These are phyloP conservation scores for Denticeps clupeoides DNA, from an alignment of 2,797 vertebrate genomes.

Conservation along the genomic window DNA sequence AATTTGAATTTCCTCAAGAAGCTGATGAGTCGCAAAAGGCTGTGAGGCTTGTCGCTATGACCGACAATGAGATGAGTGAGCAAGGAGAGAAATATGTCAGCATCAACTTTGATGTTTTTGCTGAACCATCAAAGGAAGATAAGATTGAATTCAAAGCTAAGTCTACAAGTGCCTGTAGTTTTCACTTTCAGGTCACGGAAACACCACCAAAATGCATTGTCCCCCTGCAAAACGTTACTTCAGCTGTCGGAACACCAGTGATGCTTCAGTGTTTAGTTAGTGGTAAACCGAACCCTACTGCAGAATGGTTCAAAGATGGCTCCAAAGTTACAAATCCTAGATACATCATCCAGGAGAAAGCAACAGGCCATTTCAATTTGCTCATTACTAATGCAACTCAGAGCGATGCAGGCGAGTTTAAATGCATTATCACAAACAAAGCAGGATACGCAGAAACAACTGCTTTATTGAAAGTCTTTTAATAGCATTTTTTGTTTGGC, in stretches of 20 bases:
- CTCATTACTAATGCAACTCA: constrained; percentile 71
- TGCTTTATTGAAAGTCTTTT: constrained; percentile 73
- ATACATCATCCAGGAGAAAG: constrained; percentile 75
- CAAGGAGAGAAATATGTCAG: constrained; percentile 66
- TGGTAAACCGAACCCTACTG: constrained; percentile 71
- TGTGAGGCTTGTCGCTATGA: constrained; percentile 61
- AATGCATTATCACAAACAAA: constrained; percentile 74
- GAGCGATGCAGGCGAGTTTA: constrained; percentile 80
- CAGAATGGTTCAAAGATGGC: constrained; percentile 81
- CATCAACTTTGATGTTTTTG: constrained; percentile 73
- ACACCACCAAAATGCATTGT: constrained; percentile 73
- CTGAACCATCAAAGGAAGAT: constrained; percentile 70
- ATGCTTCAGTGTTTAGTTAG: constrained; percentile 82
- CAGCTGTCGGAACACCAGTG: constrained; percentile 68
- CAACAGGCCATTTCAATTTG: constrained; percentile 73
- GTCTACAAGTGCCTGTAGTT: constrained; percentile 73
- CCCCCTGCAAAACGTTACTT: constrained; percentile 68
- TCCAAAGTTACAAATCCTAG: constrained; percentile 60
- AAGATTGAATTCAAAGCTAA: constrained; percentile 74
- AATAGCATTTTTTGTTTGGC: constrained; percentile 12
- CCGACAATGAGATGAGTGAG: constrained; percentile 57
- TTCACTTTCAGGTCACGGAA: constrained; percentile 85
- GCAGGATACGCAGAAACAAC: constrained; percentile 67
- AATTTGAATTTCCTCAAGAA: constrained; percentile 72
- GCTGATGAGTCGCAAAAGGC: constrained; percentile 66